Conservation (phyloP, 2,797 vertebrate genomes). For the Aulostomus chinensis region DNA sequence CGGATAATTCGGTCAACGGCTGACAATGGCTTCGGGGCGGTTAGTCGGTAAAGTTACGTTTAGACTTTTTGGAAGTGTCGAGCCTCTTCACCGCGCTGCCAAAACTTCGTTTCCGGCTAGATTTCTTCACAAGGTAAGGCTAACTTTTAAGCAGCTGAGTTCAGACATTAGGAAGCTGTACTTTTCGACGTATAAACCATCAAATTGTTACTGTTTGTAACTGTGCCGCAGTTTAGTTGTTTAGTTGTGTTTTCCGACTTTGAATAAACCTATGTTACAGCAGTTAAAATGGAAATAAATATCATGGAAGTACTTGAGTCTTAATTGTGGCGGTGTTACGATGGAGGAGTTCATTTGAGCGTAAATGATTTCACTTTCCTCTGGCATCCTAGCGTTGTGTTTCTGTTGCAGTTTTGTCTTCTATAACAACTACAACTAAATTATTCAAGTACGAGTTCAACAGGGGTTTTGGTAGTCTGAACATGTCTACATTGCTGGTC, state of each 20-base stretch:
- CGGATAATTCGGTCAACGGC: conserved; percentile 6
- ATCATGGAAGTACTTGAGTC: too few relatives aligned
- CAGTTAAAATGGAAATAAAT: too few relatives aligned
- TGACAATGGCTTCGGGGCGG: conserved; percentile 63
- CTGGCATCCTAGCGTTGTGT: background rate
- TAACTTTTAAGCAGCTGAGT: background rate
- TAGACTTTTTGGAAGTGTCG: conserved; percentile 64
- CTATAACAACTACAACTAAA: conserved; percentile 7
- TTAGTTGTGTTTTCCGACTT: too few relatives aligned
- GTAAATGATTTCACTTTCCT: too few relatives aligned
- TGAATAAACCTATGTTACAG: too few relatives aligned
- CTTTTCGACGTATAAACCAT: too few relatives aligned
- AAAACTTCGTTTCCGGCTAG: conserved; percentile 5
- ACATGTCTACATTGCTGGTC: background rate
- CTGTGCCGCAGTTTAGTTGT: too few relatives aligned
- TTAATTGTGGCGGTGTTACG: too few relatives aligned
- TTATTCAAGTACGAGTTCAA: conserved; percentile 13
- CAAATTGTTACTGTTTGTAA: too few relatives aligned
- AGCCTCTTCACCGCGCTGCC: conserved; percentile 15
- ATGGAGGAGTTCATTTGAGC: background rate
- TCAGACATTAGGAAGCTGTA: too few relatives aligned
- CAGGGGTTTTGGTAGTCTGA: background rate
- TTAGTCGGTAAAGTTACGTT: conserved; percentile 64
- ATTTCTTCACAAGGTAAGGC: conserved; percentile 51
- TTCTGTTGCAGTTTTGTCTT: background rate